Evolutionary conservation across 53 echinoderm and acorn worm genomes (phyloP), one percentile per base, ranked within the genome.

Genomic region (Antedon mediterranea): DNA sequence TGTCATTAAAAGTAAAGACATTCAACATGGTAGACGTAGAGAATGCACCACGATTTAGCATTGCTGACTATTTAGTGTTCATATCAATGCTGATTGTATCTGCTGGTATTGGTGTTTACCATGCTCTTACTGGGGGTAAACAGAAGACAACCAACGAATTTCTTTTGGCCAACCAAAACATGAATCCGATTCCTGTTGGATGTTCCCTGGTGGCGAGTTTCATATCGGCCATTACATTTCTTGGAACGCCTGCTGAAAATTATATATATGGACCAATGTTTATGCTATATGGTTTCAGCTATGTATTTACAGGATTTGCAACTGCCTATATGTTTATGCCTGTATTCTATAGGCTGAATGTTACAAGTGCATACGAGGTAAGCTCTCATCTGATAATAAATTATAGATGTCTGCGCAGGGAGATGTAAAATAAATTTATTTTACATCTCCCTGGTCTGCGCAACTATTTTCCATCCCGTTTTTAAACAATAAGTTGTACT

Each of bases 331-430:
- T 83, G 30, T 89, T 86, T 74, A 32, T 89, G 32, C 89, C 89
- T 0, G 33, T 89, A 20, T 89, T 89, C 73, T 89, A 78, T 34
- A 71, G 81, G 29, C 71, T 86, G 5, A 72, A 81, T 43, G 77
- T 86, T 6, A 89, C 89, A 28, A 89, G 89, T 43, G 86, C 83
- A 28, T 83, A 86, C 4, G 89, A 86, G 89, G 89, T 89, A 78
- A 83, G 87, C 32, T 31, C 30, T 6, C 74, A 78, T 78, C n/a
- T n/a, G n/a, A n/a, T n/a, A n/a, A n/a, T n/a, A n/a, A n/a, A n/a
- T n/a, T n/a, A n/a, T n/a, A n/a, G n/a, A n/a, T n/a, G n/a, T n/a
- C n/a, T n/a, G n/a, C n/a, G n/a, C n/a, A n/a, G n/a, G n/a, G n/a
- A n/a, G n/a, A n/a, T n/a, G n/a, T n/a, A n/a, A n/a, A n/a, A n/a